A percentile compares a stretch with the other conserved stretches of the same genome.
Evolutionary conservation across 2,797 vertebrate genomes (phyloP).

Genomic region (Gallinago stenura): DNA sequence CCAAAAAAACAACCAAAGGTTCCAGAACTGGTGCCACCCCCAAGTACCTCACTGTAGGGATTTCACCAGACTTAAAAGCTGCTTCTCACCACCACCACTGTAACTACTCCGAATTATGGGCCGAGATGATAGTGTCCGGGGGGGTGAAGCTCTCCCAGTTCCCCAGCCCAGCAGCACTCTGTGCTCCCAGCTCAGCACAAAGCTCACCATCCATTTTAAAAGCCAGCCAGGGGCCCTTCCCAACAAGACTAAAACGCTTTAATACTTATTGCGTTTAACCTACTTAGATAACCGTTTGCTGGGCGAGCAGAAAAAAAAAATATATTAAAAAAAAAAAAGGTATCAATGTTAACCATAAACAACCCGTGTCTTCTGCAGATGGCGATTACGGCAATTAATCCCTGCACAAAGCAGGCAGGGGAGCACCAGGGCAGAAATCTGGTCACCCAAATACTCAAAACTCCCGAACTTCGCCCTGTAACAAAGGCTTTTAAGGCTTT

Average conservation of each 20-base stretch:
- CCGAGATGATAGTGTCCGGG: background rate
- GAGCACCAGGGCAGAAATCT: background rate
- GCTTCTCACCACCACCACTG: background rate
- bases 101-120: background rate
- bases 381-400: conserved; percentile 56
- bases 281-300: background rate
- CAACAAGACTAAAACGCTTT: background rate
- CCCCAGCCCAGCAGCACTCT: background rate
- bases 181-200: conserved; percentile 15
- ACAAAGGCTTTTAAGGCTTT: conserved; percentile 55
- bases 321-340: background rate
- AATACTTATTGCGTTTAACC: background rate
- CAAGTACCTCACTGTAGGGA: background rate
- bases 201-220: conserved; percentile 53
- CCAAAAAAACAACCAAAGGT: background rate
- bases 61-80: background rate
- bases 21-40: background rate
- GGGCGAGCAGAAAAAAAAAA: background rate
- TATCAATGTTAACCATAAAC: conserved; percentile 15
- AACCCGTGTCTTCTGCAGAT: conserved; percentile 43
- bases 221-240: background rate
- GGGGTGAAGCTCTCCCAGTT: background rate
- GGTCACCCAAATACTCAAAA: background rate
- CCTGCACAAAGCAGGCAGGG: conserved; percentile 11
- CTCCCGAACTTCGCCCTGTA: conserved; percentile 15